Base-by-base conservation (phyloP, 2,113 vertebrate genomes). In the Ancistrus triradiatus region DNA sequence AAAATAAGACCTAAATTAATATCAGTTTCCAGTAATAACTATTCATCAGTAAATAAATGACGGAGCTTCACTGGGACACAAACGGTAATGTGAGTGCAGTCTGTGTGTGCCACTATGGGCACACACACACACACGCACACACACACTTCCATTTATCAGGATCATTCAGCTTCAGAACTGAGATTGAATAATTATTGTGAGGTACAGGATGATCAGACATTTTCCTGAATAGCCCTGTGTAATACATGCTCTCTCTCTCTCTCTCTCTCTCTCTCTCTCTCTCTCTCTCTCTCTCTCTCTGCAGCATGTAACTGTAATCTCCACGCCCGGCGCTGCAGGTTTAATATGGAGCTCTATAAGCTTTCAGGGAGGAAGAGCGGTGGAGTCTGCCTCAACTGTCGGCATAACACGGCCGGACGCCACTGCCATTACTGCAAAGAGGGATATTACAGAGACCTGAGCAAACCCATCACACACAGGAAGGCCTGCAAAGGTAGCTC, bases 371-470 rank as follows among this genome's bases (percentile, higher is more conserved):
- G 94, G 72, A 94, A 93, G 82, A 97, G 95, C 0, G 95, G 95
- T 3, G 95, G 95, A 0, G 95, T 98, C 53, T 97, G 95, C 75
- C 90, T 96, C 70, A 97, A 95, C 83, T 97, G 95, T 77, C 88
- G 95, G 56, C 95, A 98, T 86, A 98, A 96, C 86, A 97, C 94
- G 0, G 95, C 95, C 0, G 95, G 95, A 0, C 87, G 95, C 14
- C 95, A 97, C 82, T 97, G 95, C 81, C 95, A 98, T 80, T 97
- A 97, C 87, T 97, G 95, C 85, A 95, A 94, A 77, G 95, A 98
- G 81, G 95, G 95, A 63, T 98, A 93, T 86, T 98, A 93, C 87
- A 77, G 95, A 0, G 95, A 98, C 84, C 88, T 95, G 89, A 92
- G 89, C 76, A 98, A 97, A 74, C 85, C 92, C 64, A 95, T 98